Percentiles rank a stretch among this genome's conserved stretches.
Evolutionary conservation across 2,113 vertebrate genomes (phyloP).

Genomic region (Toxostoma redivivum): DNA sequence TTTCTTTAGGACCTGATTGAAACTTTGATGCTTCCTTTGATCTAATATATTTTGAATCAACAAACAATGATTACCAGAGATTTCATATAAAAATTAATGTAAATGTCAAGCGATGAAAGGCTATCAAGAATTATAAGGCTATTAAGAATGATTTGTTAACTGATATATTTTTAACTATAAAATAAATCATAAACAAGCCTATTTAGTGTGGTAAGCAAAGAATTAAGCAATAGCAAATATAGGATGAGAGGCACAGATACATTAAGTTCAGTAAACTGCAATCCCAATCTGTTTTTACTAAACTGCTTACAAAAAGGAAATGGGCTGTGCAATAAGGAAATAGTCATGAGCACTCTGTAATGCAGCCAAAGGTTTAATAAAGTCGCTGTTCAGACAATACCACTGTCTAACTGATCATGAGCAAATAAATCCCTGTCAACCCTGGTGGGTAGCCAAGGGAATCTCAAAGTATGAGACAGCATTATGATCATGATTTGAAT

Average conservation of each 20-base stretch:
- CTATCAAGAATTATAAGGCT: not conserved
- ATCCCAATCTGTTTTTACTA: not conserved
- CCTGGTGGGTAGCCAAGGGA: not conserved
- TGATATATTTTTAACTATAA: not conserved
- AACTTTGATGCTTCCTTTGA: not conserved
- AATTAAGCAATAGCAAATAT: not conserved
- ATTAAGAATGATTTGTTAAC: not conserved
- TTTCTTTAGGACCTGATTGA: not conserved
- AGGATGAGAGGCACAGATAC: not conserved
- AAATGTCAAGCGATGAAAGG: not conserved
- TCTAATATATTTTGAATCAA: not conserved
- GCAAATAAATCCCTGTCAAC: not conserved
- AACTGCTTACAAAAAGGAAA: not conserved
- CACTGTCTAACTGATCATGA: not conserved
- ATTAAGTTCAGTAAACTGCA: not conserved
- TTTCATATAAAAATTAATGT: not conserved
- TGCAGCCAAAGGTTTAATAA: not conserved
- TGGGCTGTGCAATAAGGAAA: not conserved
- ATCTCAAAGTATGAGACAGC: not conserved
- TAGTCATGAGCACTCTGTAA: not conserved
- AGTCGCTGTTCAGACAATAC: not conserved
- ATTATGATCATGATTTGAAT: not conserved
- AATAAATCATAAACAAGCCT: not conserved
- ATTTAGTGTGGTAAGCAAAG: not conserved
- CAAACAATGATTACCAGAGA: not conserved